A percentile compares a stretch with the other conserved stretches of the same genome.
phyloP scores from a whole-genome alignment of 2,113 vertebrate species.

The Rhinolophus sinicus region DNA sequence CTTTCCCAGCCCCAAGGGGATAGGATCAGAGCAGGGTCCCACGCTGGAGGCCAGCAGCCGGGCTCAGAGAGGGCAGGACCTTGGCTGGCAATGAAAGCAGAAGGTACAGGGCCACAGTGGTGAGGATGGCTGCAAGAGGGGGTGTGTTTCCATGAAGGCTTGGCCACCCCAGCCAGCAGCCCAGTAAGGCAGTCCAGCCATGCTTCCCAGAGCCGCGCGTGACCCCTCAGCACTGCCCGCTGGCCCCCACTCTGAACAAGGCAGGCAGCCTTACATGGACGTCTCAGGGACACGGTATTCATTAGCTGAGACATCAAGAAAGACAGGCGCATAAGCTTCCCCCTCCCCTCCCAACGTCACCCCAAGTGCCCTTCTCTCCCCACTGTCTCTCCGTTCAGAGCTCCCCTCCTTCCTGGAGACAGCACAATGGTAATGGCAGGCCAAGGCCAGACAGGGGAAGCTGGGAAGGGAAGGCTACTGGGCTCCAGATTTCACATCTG shows the following conservation, averaged over 20 bases:
- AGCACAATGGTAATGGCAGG: background rate
- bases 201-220: conserved; percentile 47
- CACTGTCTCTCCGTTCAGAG: background rate
- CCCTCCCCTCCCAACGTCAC: background rate
- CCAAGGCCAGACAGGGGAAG: background rate
- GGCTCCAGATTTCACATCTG: background rate
- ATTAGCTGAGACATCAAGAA: background rate
- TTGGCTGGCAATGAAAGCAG: conserved; percentile 52
- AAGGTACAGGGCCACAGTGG: background rate
- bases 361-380: background rate
- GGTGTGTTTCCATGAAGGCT: background rate
- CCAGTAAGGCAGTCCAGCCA: background rate
- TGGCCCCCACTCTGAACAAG: background rate
- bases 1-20: conserved; percentile 36
- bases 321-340: background rate
- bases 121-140: background rate
- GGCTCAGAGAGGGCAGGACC: background rate
- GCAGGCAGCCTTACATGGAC: conserved; percentile 73
- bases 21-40: background rate
- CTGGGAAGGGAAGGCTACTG: background rate
- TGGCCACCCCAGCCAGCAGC: background rate
- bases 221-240: background rate
- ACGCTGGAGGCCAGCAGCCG: background rate
- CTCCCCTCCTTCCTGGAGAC: background rate
- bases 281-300: conserved; percentile 22